Evolutionary conservation across 2,888 invertebrate genomes (phyloP).

Genomic region (Orchestes rusci): DNA sequence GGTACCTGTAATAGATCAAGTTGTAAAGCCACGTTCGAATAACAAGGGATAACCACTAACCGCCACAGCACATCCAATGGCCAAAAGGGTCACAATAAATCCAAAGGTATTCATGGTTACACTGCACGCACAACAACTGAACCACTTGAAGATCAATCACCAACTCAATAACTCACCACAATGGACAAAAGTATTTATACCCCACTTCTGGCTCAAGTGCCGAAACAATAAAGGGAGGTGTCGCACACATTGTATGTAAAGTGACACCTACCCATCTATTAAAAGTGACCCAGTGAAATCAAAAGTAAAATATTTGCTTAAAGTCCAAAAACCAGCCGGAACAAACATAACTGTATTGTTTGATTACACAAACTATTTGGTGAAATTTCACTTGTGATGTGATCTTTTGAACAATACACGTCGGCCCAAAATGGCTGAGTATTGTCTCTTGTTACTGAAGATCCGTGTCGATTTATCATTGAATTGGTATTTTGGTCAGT

Average conservation of each 20-base stretch:
- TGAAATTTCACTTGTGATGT: constrained; percentile 22
- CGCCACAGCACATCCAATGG: constrained; percentile 12
- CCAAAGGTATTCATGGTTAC: constrained; percentile 4
- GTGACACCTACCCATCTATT: constrained; percentile 18
- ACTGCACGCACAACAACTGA: not conserved
- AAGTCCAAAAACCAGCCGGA: constrained; percentile 23
- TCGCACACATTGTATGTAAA: constrained; percentile 25
- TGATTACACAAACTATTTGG: constrained; percentile 25
- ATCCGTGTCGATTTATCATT: too few species aligned
- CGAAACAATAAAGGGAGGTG: constrained; percentile 18
- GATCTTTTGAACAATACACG: constrained; percentile 13
- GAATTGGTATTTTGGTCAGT: too few species aligned
- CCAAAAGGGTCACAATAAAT: constrained; percentile 4
- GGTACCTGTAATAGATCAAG: constrained; percentile 15
- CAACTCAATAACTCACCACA: constrained; percentile 10
- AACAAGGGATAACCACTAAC: constrained; percentile 12
- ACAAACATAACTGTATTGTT: constrained; percentile 26
- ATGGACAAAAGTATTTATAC: constrained; percentile 21
- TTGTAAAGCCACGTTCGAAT: not conserved
- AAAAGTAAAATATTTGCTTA: constrained; percentile 28
- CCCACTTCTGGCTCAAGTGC: constrained; percentile 10
- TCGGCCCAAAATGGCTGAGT: constrained; percentile 12
- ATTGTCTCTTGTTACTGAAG: too few species aligned
- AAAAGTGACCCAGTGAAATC: constrained; percentile 26
- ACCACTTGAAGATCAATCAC: constrained; percentile 10